Evolutionary conservation across 2,888 invertebrate genomes (phyloP).

Genomic region (Mesorhabditis sp.): DNA sequence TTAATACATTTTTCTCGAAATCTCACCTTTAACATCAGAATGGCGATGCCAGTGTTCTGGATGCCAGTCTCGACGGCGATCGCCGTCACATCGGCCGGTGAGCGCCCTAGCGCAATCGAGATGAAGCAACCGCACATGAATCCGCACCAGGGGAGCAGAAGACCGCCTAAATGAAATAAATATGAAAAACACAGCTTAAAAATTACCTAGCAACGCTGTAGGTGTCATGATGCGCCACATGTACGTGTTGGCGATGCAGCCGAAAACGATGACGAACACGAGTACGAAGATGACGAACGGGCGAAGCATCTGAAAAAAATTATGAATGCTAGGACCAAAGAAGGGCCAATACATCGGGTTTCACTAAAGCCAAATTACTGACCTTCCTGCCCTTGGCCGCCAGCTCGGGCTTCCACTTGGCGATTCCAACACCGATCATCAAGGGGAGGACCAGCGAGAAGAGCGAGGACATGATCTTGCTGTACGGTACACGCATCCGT

Average conservation of each 20-base stretch:
- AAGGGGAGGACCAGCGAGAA: constrained; percentile 61
- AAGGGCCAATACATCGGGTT: not conserved
- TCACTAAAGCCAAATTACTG: constrained; percentile 5
- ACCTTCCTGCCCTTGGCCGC: constrained; percentile 58
- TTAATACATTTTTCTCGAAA: no score
- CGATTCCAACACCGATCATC: constrained; percentile 60
- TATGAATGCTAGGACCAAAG: not conserved
- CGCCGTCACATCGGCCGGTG: constrained; percentile 54
- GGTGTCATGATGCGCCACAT: constrained; percentile 60
- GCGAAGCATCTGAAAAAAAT: constrained; percentile 44
- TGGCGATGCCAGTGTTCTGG: constrained; percentile 62
- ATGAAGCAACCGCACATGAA: constrained; percentile 61
- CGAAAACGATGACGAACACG: constrained; percentile 60
- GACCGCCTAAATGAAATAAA: constrained; percentile 50
- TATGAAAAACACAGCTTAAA: not conserved
- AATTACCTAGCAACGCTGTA: constrained; percentile 49
- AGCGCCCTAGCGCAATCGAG: constrained; percentile 51
- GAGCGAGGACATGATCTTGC: constrained; percentile 55
- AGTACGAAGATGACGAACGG: constrained; percentile 61
- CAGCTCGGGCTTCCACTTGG: constrained; percentile 54
- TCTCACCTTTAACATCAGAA: constrained; percentile 55
- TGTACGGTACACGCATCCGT: constrained; percentile 30
- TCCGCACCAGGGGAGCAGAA: constrained; percentile 61
- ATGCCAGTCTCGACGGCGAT: constrained; percentile 60
- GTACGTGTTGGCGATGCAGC: constrained; percentile 61